These are phyloP conservation scores for Epiblema foenella DNA, from an alignment of 2,888 invertebrate genomes.

Conservation along the genomic window DNA sequence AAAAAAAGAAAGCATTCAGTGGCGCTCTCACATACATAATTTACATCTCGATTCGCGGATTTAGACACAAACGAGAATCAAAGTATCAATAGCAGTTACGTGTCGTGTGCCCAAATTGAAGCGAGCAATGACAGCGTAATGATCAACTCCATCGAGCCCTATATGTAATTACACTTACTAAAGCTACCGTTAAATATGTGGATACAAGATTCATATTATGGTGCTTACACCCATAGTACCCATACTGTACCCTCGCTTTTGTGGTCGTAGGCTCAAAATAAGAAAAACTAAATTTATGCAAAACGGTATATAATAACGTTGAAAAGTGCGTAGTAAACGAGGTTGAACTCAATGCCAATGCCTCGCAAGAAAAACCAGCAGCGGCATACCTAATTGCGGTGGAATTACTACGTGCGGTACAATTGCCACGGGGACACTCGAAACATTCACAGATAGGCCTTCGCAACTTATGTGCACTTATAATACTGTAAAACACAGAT, in stretches of 20 bases:
- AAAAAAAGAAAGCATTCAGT: too few relatives aligned
- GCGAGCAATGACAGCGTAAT: too few relatives aligned
- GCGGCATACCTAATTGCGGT: constrained; percentile 46
- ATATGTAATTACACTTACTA: too few relatives aligned
- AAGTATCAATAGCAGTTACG: too few relatives aligned
- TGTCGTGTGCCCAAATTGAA: too few relatives aligned
- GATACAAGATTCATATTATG: too few relatives aligned
- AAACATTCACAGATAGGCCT: constrained; percentile 39
- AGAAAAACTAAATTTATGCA: neutral
- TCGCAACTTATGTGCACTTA: constrained; percentile 2
- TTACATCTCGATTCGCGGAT: too few relatives aligned
- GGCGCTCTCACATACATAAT: too few relatives aligned
- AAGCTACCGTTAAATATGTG: too few relatives aligned
- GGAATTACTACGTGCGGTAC: constrained; percentile 32
- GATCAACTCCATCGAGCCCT: too few relatives aligned
- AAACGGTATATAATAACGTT: constrained; percentile 10
- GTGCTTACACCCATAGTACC: too few relatives aligned
- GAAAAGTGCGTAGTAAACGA: constrained; percentile 49
- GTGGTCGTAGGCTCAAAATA: neutral
- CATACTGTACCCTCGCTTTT: neutral
- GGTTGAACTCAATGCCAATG: constrained; percentile 63
- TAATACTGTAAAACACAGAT: neutral
- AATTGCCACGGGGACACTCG: constrained; percentile 33
- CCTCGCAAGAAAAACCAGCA: constrained; percentile 55
- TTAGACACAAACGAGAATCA: too few relatives aligned